Percentiles rank a stretch among this genome's conserved stretches.
phyloP scores from a whole-genome alignment of 1,140 invertebrate genomes.

The Magallana gigas region DNA sequence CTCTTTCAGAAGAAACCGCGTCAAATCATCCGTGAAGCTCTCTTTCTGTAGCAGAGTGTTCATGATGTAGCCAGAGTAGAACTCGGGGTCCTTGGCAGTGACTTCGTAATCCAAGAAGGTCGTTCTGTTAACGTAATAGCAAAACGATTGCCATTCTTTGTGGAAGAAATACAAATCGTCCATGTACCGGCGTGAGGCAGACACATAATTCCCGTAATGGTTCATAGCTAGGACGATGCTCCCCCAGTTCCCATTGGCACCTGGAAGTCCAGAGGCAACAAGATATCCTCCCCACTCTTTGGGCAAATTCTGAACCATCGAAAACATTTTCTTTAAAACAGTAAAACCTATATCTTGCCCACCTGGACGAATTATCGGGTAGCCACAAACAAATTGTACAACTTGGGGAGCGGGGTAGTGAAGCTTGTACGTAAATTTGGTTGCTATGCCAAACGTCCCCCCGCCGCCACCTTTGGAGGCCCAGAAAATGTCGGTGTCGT shows the following conservation, averaged over 20 bases:
- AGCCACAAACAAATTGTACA: constrained; percentile 7
- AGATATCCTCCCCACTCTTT: constrained; percentile 54
- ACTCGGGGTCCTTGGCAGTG: constrained; percentile 16
- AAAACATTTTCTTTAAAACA: constrained; percentile 46
- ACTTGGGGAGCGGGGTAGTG: constrained; percentile 51
- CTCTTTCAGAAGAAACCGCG: constrained; percentile 10
- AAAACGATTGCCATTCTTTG: constrained; percentile 19
- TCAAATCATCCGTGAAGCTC: constrained; percentile 25
- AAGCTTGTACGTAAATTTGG: constrained; percentile 58
- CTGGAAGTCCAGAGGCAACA: neutral
- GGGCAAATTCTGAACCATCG: constrained; percentile 27
- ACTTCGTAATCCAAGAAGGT: constrained; percentile 53
- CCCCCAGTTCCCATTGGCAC: neutral
- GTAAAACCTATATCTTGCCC: constrained; percentile 28
- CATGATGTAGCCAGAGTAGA: constrained; percentile 28
- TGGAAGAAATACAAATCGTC: constrained; percentile 38
- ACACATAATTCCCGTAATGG: constrained; percentile 43
- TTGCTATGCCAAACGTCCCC: constrained; percentile 66
- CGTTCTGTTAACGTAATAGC: constrained; percentile 13
- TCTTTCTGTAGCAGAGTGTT: constrained; percentile 40
- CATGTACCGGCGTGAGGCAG: neutral
- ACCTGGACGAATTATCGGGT: constrained; percentile 25
- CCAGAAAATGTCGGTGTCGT: constrained; percentile 64
- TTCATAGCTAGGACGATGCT: neutral
- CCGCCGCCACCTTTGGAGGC: constrained; percentile 68